Evolutionary conservation across 2,113 vertebrate species (phyloP).

Genomic region (Vidua chalybeata): DNA sequence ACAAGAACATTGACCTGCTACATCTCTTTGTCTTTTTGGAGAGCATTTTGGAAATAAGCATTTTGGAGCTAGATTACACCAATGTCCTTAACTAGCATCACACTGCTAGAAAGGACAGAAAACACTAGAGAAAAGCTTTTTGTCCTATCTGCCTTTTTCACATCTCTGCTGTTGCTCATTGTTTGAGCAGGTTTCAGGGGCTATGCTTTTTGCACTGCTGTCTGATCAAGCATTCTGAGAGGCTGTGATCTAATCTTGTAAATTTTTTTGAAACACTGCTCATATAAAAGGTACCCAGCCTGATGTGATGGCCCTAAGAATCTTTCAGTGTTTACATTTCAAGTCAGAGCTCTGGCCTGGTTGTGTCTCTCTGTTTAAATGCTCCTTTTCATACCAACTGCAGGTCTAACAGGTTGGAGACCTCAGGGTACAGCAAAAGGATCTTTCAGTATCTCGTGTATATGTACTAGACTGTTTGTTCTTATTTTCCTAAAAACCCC

Average conservation of each 20-base stretch:
- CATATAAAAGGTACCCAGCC: background rate
- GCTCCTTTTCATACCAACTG: background rate
- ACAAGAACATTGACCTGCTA: background rate
- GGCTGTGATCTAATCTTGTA: background rate
- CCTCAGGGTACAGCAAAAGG: background rate
- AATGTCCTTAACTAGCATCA: background rate
- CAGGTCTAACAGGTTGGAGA: background rate
- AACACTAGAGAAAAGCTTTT: background rate
- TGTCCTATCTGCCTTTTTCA: background rate
- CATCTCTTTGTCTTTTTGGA: background rate
- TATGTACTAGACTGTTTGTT: background rate
- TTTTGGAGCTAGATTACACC: background rate
- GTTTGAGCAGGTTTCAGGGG: background rate
- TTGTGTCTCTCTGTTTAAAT: background rate
- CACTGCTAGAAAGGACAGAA: background rate
- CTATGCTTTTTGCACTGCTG: background rate
- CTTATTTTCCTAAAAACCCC: background rate
- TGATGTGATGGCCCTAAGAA: background rate
- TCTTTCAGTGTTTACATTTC: background rate
- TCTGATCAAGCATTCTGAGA: background rate
- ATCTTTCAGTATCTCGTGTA: background rate
- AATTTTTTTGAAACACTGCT: background rate
- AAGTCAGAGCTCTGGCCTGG: background rate
- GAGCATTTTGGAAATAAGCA: background rate
- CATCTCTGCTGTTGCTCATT: background rate